Percentiles rank a stretch among this genome's conserved stretches.
Conservation (phyloP, 2,888 invertebrate genomes). For the Artemia sp. region DNA sequence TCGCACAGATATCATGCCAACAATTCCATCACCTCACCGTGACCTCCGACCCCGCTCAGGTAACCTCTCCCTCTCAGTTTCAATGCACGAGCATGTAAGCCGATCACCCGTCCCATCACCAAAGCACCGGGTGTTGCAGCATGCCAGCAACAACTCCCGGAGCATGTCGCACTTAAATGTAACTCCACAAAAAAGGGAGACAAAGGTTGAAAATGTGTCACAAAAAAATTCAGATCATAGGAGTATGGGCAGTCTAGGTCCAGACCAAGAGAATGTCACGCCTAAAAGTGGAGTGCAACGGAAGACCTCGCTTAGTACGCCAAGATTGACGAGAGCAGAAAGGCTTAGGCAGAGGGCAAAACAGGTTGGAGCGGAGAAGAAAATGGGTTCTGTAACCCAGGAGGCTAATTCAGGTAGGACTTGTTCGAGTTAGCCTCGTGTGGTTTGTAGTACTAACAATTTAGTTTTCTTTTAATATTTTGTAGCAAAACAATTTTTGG, state of each 20-base stretch:
- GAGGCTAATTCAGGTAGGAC: conserved; percentile 13
- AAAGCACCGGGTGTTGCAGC: neutral
- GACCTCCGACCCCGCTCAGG: conserved; percentile 27
- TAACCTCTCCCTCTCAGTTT: conserved; percentile 6
- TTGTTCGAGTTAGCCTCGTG: no score
- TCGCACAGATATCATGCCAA: conserved; percentile 68
- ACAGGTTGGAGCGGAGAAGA: conserved; percentile 27
- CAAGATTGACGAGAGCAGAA: conserved; percentile 34
- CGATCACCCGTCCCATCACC: neutral
- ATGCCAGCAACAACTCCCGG: conserved; percentile 41
- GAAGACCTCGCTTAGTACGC: conserved; percentile 30
- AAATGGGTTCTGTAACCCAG: conserved; percentile 11
- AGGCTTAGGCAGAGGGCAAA: conserved; percentile 33
- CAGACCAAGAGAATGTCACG: conserved; percentile 9
- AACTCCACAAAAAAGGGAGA: conserved; percentile 24
- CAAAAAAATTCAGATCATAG: neutral
- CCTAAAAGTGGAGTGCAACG: conserved; percentile 23
- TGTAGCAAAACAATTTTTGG: no score
- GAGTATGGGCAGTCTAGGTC: conserved; percentile 11
- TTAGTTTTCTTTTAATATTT: no score
- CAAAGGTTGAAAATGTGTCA: neutral
- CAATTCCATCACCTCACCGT: conserved; percentile 56
- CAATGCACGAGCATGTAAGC: neutral
- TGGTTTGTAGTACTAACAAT: no score
- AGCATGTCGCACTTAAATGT: conserved; percentile 37